Evolutionary conservation across 2,888 invertebrate species (phyloP).

Genomic region (Steinernema hermaphroditum): DNA sequence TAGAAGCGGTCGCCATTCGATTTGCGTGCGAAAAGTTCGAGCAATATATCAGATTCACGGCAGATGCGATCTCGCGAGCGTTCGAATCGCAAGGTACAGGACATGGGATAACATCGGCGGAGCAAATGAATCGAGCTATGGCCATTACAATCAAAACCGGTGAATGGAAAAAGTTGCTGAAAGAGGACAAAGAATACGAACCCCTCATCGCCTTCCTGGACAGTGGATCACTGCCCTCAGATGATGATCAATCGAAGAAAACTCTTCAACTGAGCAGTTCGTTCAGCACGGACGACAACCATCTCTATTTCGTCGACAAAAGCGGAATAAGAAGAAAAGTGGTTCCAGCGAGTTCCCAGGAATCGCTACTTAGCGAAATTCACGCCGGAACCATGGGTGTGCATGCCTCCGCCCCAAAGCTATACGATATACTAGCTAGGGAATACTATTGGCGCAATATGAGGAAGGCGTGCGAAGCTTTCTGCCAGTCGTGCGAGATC

Average conservation of each 20-base stretch:
- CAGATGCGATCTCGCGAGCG: constrained; percentile 8
- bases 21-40: constrained; percentile 23
- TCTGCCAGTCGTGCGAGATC: neutral
- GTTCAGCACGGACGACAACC: neutral
- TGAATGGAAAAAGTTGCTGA: neutral
- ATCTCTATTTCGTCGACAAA: neutral
- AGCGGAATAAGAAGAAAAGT: neutral
- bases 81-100: neutral
- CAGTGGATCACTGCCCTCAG: neutral
- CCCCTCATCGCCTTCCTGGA: neutral
- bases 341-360: neutral
- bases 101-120: neutral
- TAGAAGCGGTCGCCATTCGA: constrained; percentile 44
- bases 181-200: neutral
- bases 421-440: neutral
- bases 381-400: neutral
- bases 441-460: constrained; percentile 3
- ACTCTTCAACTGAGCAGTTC: too few species aligned
- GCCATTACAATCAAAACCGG: neutral
- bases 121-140: neutral
- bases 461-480: neutral
- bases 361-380: neutral
- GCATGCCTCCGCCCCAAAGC: neutral
- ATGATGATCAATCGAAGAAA: neutral
- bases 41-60: constrained; percentile 27